Percentiles rank a stretch among this genome's conserved stretches.
phyloP scores from a whole-genome alignment of 2,797 vertebrate species.

The Kryptolebias ocellatus region DNA sequence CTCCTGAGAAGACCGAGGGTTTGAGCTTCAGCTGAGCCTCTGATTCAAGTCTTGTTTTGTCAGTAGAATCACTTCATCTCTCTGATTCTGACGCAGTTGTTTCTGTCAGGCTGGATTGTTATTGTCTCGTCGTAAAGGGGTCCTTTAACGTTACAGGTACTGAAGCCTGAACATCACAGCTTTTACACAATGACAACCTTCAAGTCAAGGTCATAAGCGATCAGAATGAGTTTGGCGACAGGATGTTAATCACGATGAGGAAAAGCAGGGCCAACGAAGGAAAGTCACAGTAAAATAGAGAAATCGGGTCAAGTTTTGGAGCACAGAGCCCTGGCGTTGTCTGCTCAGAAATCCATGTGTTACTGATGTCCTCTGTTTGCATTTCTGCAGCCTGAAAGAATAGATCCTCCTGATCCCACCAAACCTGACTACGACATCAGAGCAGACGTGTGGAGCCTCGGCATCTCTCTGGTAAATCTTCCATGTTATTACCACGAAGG shows the following conservation, averaged over 20 bases:
- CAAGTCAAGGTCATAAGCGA: too few relatives aligned
- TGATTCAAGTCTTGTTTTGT: too few relatives aligned
- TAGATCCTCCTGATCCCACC: constrained; percentile 94
- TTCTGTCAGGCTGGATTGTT: too few relatives aligned
- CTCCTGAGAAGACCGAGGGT: too few relatives aligned
- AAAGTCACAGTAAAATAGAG: too few relatives aligned
- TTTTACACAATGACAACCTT: too few relatives aligned
- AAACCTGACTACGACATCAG: constrained; percentile 97
- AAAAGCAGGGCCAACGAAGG: background rate
- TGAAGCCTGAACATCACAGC: too few relatives aligned
- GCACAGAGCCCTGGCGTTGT: background rate
- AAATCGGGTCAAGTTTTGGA: background rate
- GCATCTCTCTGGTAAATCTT: constrained; percentile 90
- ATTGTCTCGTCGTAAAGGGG: too few relatives aligned
- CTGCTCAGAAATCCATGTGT: background rate
- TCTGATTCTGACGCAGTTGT: too few relatives aligned
- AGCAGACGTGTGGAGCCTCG: constrained; percentile 96
- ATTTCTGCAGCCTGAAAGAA: constrained; percentile 89
- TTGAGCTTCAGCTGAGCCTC: too few relatives aligned
- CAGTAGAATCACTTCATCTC: too few relatives aligned
- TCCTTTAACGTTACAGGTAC: too few relatives aligned
- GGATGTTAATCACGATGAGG: background rate
- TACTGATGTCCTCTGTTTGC: background rate
- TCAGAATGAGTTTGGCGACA: background rate
- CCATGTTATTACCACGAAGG: background rate